phyloP scores from a whole-genome alignment of 2,797 vertebrate species.

The Mus caroli region DNA sequence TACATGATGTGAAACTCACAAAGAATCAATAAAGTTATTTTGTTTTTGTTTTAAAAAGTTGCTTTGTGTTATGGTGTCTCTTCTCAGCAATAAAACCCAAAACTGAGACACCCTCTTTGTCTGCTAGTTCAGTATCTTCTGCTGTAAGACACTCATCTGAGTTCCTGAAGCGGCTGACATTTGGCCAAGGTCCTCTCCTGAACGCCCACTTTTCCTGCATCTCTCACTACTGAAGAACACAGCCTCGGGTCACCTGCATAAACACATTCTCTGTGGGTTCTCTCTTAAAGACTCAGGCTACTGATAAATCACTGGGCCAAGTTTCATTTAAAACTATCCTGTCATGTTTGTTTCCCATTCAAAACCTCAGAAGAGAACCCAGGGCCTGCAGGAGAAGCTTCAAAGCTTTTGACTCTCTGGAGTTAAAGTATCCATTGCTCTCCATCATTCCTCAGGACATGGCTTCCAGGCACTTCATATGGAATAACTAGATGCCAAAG shows the following conservation, averaged over 20 bases:
- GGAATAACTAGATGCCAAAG: not conserved
- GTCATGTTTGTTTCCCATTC: not conserved
- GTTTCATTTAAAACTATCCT: constrained; percentile 45
- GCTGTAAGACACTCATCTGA: constrained; percentile 23
- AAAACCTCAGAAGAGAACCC: constrained; percentile 36
- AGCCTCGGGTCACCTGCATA: not conserved
- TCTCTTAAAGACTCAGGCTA: constrained; percentile 3
- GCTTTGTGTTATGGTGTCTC: not conserved
- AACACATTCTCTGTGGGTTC: not conserved
- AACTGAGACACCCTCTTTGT: not conserved
- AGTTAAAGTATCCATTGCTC: not conserved
- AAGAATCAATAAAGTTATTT: not conserved
- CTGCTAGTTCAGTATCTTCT: not conserved
- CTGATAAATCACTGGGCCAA: not conserved
- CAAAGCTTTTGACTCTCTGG: not conserved
- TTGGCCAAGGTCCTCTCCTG: not conserved
- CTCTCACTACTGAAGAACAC: not conserved
- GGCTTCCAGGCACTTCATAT: not conserved
- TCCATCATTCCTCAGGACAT: not conserved
- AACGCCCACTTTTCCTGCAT: not conserved
- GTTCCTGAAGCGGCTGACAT: constrained; percentile 18
- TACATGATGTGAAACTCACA: not conserved
- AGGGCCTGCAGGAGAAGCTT: not conserved
- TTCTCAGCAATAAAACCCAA: not conserved
- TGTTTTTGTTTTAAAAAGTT: not conserved